A percentile compares a stretch with the other conserved stretches of the same genome.
These are phyloP conservation scores for Darevskia mixta DNA, from an alignment of 2,797 vertebrate genomes.

Conservation along the genomic window DNA sequence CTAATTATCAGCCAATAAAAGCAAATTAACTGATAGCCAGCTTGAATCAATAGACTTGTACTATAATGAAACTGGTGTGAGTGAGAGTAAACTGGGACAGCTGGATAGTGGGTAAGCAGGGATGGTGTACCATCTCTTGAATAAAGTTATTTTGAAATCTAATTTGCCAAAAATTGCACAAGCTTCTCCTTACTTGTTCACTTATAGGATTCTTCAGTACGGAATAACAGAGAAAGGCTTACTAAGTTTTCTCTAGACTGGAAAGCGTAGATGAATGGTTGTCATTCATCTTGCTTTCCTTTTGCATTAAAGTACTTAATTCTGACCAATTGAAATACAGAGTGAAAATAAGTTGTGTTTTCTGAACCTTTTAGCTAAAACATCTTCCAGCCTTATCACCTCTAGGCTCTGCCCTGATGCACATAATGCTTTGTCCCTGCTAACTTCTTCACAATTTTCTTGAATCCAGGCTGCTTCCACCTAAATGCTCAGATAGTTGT, in stretches of 20 bases:
- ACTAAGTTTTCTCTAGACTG: not conserved
- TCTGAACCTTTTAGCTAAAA: constrained; percentile 21
- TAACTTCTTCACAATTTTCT: not conserved
- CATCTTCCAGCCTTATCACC: not conserved
- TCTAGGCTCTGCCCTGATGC: not conserved
- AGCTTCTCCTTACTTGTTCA: not conserved
- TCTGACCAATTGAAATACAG: not conserved
- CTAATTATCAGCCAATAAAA: constrained; percentile 6
- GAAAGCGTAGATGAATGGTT: not conserved
- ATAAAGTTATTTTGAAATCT: not conserved
- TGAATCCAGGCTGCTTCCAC: not conserved
- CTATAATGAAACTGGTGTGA: not conserved
- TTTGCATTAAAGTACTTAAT: not conserved
- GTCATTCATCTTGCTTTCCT: not conserved
- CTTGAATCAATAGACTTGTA: not conserved
- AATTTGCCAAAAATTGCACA: not conserved
- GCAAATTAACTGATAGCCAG: not conserved
- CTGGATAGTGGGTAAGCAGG: not conserved
- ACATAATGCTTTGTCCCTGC: not conserved
- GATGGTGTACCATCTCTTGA: not conserved
- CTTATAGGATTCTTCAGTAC: not conserved
- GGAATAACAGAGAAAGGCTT: not conserved
- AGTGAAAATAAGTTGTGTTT: rapidly evolving
- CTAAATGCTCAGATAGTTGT: not conserved
- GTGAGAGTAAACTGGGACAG: not conserved